Percentiles rank a stretch among this genome's conserved stretches.
phyloP scores from a whole-genome alignment of 2,888 invertebrate genomes.

The Agriopis leucophaearia region DNA sequence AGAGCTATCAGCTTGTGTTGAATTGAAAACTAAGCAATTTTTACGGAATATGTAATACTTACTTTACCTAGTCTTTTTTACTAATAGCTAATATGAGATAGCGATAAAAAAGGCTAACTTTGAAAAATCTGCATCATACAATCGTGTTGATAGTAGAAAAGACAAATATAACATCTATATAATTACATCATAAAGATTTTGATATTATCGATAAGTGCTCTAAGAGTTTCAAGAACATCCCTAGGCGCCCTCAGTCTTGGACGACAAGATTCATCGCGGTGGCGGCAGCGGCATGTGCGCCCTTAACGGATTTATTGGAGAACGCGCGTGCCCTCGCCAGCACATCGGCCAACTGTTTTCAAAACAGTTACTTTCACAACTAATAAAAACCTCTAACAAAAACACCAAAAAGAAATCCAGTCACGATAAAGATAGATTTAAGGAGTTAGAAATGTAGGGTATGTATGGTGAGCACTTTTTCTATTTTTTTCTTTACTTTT shows the following conservation, averaged over 20 bases:
- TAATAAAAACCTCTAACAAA: conserved; percentile 34
- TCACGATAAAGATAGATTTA: conserved; percentile 10
- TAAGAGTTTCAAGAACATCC: conserved; percentile 57
- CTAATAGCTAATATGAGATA: no score
- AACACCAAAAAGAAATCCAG: conserved; percentile 28
- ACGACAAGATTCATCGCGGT: conserved; percentile 77
- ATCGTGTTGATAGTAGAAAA: background rate
- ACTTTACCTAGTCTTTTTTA: no score
- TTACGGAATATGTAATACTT: no score
- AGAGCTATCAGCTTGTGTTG: no score
- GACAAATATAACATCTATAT: no score
- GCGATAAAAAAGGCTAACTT: no score
- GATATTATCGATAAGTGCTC: conserved; percentile 7
- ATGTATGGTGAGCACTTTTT: background rate
- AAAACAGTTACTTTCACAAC: conserved; percentile 48
- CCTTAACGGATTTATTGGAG: conserved; percentile 84
- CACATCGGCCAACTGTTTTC: conserved; percentile 49
- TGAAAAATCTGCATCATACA: background rate
- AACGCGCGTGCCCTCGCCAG: conserved; percentile 67
- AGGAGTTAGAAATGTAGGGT: background rate
- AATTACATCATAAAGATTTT: no score
- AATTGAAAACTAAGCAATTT: no score
- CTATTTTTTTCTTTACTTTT: background rate
- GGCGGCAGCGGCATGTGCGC: conserved; percentile 72
- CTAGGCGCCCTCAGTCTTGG: conserved; percentile 70